phyloP scores from a whole-genome alignment of 2,113 vertebrate species.

The Poecilia latipinna region DNA sequence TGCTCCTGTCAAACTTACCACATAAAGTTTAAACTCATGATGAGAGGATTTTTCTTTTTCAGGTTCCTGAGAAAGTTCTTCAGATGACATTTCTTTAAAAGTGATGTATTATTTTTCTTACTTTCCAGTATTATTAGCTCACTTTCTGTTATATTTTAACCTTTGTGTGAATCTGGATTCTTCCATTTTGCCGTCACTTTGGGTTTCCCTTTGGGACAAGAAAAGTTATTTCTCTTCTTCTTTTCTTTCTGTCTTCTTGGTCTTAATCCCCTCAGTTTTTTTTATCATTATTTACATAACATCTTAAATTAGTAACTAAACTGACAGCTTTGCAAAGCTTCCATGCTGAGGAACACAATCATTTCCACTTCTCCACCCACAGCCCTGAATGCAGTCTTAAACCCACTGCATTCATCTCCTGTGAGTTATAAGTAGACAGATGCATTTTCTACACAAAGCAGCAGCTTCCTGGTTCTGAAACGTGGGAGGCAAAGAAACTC shows the following conservation, averaged over 20 bases:
- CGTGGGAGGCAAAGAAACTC: not conserved
- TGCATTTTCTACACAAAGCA: constrained; percentile 28
- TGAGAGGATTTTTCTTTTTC: not conserved
- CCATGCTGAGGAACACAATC: constrained; percentile 16
- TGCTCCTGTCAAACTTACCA: not conserved
- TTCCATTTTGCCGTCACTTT: too few species aligned
- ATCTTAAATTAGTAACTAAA: not conserved
- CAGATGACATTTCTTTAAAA: too few species aligned
- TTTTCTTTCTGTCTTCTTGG: too few species aligned
- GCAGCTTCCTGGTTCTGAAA: not conserved
- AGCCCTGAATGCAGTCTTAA: constrained; percentile 16
- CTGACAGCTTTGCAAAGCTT: constrained; percentile 5
- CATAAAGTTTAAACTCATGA: not conserved
- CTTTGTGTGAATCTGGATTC: too few species aligned
- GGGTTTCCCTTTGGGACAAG: too few species aligned
- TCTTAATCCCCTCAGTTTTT: not conserved
- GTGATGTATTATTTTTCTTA: too few species aligned
- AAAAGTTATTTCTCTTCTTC: too few species aligned
- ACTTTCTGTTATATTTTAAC: too few species aligned
- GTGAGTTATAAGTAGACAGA: constrained; percentile 12
- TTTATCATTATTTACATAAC: not conserved
- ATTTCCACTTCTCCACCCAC: constrained; percentile 25
- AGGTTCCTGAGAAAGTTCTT: too few species aligned
- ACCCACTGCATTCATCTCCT: constrained; percentile 32
- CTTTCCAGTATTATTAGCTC: too few species aligned